phyloP scores from a whole-genome alignment of 2,113 vertebrate species.

The Cyprinodon brontotheroides region DNA sequence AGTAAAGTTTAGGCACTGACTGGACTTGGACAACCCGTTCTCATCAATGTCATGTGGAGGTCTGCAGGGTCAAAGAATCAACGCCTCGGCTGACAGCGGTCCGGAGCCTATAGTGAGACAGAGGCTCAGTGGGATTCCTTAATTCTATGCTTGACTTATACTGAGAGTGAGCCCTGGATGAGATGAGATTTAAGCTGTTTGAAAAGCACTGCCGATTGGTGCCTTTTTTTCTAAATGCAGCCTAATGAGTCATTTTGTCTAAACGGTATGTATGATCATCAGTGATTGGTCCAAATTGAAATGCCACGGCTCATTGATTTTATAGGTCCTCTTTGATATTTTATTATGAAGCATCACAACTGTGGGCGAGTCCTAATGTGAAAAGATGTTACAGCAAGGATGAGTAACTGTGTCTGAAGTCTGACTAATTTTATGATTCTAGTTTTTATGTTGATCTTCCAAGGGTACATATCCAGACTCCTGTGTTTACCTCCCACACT shows the following conservation, averaged over 20 bases:
- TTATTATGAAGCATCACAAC: constrained; percentile 25
- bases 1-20: neutral
- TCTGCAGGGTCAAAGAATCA: neutral
- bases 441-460: neutral
- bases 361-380: neutral
- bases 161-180: neutral
- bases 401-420: neutral
- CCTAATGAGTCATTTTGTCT: constrained; percentile 26
- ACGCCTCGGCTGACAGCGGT: constrained; percentile 28
- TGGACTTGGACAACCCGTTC: constrained; percentile 9
- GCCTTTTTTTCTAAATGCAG: constrained; percentile 11
- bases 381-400: constrained; percentile 3
- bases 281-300: constrained; percentile 9
- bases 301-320: neutral
- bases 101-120: constrained; percentile 10
- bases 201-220: constrained; percentile 7
- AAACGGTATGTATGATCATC: constrained; percentile 15
- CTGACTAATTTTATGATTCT: neutral
- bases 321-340: constrained; percentile 1
- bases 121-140: constrained; percentile 4
- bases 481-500: neutral
- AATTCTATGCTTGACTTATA: neutral
- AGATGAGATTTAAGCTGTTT: neutral
- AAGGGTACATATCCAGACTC: neutral
- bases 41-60: constrained; percentile 33